Evolutionary conservation across 2,797 vertebrate species (phyloP), one percentile per base, ranked within the genome.

Genomic region (Cetoscarus ocellatus): DNA sequence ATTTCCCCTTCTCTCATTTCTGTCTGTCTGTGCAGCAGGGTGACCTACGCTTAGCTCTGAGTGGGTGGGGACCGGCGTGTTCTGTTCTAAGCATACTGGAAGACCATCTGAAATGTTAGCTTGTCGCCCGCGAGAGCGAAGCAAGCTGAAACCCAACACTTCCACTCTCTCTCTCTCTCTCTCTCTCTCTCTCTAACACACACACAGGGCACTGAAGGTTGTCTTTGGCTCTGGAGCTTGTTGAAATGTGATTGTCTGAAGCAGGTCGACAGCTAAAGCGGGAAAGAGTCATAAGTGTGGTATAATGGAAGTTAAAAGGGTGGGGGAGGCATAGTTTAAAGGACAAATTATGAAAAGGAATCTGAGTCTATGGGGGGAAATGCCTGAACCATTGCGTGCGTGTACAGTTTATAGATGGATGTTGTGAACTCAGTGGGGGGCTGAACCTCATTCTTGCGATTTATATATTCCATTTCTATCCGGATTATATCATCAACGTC

Each of bases 11-110:
- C 61, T 45, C 61, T 66, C 45, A 56, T 63, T 39, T 36, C 35
- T 52, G 65, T 67, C 19, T 70, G 59, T 82, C 44, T 66, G 19
- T 75, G 70, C 69, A 78, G 66, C 75, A 70, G 65, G 68, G 80
- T 92, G 87, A 90, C 88, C 92, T 90, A 87, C 85, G 87, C 83
- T 89, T 85, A 83, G 86, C 83, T 58, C 77, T 9, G 71, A 83
- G 82, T 77, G 82, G 84, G 77, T 80, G 67, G 71, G 72, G 84
- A 53, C 51, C 71, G 18, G 70, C 67, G 62, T 80, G 79, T 87
- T 67, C 76, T 58, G 64, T 86, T 86, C 87, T 72, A 79, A 85
- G 86, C 89, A 88, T 85, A 74, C 84, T 67, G 68, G 75, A 74
- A 67, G 80, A 86, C 67, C 83, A 80, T 88, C 83, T 91, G 82